A percentile compares a stretch with the other conserved stretches of the same genome.
These are phyloP conservation scores for Cercocebus atys DNA, from an alignment of 2,113 vertebrate genomes.

Conservation along the genomic window DNA sequence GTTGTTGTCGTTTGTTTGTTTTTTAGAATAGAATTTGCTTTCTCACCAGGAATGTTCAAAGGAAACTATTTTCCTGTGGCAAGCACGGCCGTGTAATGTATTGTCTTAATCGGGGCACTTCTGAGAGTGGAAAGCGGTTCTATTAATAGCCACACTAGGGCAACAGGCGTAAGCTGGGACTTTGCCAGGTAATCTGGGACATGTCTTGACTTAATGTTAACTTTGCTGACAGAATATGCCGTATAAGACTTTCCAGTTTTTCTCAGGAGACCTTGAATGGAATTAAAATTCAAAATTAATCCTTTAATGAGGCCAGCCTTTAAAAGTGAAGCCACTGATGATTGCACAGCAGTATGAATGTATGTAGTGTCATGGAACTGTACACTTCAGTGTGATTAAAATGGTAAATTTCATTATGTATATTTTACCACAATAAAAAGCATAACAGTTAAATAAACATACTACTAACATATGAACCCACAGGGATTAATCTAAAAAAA, in stretches of 20 bases:
- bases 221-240: neutral
- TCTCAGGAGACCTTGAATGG: neutral
- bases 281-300: constrained; percentile 35
- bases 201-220: neutral
- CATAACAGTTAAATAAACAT: neutral
- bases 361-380: neutral
- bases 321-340: neutral
- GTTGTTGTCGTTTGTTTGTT: neutral
- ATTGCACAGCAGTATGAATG: neutral
- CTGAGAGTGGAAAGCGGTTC: neutral
- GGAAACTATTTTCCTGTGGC: neutral
- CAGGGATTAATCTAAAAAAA: neutral
- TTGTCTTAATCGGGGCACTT: neutral
- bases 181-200: neutral
- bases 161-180: neutral
- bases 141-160: neutral
- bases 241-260: neutral
- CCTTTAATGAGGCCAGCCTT: neutral
- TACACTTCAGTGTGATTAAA: neutral
- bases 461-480: neutral
- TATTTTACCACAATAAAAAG: neutral
- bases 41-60: neutral
- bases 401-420: neutral
- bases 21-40: neutral
- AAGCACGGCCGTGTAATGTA: neutral